Base-by-base conservation (phyloP, 1,140 invertebrate genomes). In the Phymorhynchus buccinoides region DNA sequence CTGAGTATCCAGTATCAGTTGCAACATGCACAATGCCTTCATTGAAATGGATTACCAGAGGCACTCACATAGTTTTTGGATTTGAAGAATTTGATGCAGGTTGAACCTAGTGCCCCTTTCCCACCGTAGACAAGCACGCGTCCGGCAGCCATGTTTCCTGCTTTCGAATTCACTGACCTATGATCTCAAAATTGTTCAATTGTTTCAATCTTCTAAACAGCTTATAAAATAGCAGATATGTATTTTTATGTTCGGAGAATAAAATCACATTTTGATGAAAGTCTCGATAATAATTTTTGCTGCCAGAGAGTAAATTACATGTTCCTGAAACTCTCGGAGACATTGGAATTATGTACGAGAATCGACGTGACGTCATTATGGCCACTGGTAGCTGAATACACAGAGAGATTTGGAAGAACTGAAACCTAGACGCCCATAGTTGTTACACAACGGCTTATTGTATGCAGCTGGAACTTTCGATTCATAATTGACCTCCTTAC, bases 71-170 rank as follows among this genome's bases (percentile, higher is more conserved):
- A 99, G 91, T 97, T 96, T 88, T 97, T 96, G 14, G 95, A 94
- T 94, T 99, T 99, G 89, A 99, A 98, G 92, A 96, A 95, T 12
- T 96, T 95, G 0, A 99, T 96, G 90, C 97, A 96, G 82, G 95
- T 95, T 3, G 96, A 96, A 32, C 98, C 98, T 32, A 99, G 94
- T 52, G 98, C 98, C 85, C 98, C 98, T 92, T 96, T 96, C 14
- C 98, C 98, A 84, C 98, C 98, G 92, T 99, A 99, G 89, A 99
- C 95, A 80, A 99, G 93, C 83, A 98, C 96, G 92, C 96, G 95
- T 91, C 96, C 96, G 4, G 92, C 71, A 27, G 90, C 87, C 88
- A 87, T 87, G 6, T 62, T 62, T 6, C 56, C n/a, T 18, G 56
- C 56, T 62, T 62, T 62, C 56, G 56, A 62, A 62, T 62, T 27